Conservation (phyloP, 2,797 vertebrate species). For the Anolis apletophallus region DNA sequence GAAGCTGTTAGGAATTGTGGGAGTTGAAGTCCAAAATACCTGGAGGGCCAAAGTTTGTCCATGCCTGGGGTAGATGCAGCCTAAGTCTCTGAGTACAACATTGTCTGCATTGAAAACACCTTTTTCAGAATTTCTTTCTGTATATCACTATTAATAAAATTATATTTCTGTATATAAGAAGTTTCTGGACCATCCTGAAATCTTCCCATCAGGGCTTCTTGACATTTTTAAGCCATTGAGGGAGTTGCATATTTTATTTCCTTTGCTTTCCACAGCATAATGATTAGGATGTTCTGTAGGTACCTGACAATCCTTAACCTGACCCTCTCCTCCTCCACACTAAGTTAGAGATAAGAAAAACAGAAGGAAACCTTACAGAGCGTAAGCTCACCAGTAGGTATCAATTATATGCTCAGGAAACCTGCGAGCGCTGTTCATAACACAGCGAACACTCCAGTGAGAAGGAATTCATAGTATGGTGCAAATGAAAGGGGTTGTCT, state of each 20-base stretch:
- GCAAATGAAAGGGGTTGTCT: constrained; percentile 27
- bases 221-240: not conserved
- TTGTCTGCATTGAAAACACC: too few relatives aligned
- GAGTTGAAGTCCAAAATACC: too few relatives aligned
- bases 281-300: not conserved
- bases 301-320: not conserved
- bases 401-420: constrained; percentile 14
- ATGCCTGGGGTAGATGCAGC: too few relatives aligned
- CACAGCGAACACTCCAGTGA: not conserved
- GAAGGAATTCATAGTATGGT: constrained; percentile 40
- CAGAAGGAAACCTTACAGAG: constrained; percentile 15
- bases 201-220: too few relatives aligned
- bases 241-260: not conserved
- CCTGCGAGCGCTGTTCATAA: constrained; percentile 40
- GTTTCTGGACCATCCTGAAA: too few relatives aligned
- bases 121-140: too few relatives aligned
- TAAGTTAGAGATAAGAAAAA: constrained; percentile 33
- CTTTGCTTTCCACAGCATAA: rapidly evolving
- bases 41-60: too few relatives aligned
- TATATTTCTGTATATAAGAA: too few relatives aligned
- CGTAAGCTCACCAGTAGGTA: constrained; percentile 14
- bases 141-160: too few relatives aligned
- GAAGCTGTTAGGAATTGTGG: too few relatives aligned
- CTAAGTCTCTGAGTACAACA: too few relatives aligned
- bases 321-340: too few relatives aligned